Conservation (phyloP, 2,797 vertebrate genomes). For the Paramormyrops hopkinsi region DNA sequence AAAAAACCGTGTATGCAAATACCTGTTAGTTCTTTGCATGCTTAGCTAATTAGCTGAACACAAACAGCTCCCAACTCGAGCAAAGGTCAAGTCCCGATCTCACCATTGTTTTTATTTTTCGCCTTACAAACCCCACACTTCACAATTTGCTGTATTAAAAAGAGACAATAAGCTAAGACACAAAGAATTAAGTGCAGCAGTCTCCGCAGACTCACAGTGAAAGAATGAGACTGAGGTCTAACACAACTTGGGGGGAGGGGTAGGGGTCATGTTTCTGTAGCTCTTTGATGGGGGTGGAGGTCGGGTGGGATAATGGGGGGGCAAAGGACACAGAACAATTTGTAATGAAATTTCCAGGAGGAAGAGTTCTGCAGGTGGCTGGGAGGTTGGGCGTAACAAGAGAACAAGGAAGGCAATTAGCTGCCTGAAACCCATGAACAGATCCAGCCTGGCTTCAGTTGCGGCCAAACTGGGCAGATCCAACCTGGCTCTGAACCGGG, state of each 20-base stretch:
- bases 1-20: neutral
- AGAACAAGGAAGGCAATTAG: slow-evolving; percentile 68
- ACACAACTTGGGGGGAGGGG: slow-evolving; percentile 36
- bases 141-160: neutral
- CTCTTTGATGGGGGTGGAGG: slow-evolving; percentile 30
- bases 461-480: neutral
- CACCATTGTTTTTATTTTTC: neutral
- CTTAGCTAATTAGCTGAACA: neutral
- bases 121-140: neutral
- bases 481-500: neutral
- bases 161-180: neutral
- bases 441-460: neutral
- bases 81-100: neutral
- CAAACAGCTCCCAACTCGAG: neutral
- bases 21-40: neutral
- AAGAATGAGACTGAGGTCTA: neutral
- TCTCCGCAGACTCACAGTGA: neutral
- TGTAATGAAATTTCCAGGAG: slow-evolving; percentile 71
- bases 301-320: slow-evolving; percentile 41
- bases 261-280: slow-evolving; percentile 56
- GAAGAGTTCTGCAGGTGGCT: slow-evolving; percentile 72
- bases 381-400: slow-evolving; percentile 59
- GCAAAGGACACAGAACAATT: slow-evolving; percentile 68
- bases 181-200: neutral
- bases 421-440: slow-evolving; percentile 45